Evolutionary conservation across 1,140 invertebrate genomes (phyloP).

Genomic region (Scaptomyza pallida): DNA sequence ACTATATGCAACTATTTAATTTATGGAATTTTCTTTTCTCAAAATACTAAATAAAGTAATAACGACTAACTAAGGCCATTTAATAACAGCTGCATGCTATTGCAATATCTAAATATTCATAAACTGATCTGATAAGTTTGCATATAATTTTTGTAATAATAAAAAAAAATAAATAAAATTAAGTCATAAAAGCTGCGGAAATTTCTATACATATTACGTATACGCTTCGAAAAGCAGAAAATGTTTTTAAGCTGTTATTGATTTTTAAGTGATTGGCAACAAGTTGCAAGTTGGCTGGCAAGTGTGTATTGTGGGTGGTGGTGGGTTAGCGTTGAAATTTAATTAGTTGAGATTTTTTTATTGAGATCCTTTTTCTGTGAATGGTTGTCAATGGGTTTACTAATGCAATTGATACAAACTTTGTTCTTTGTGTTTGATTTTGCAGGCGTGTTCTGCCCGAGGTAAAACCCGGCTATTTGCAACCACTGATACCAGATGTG

Average conservation of each 20-base stretch:
- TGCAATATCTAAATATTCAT: too few relatives aligned
- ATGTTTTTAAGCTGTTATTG: slow-evolving; percentile 37
- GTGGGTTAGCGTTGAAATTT: background rate
- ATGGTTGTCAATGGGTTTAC: slow-evolving; percentile 40
- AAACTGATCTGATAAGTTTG: too few relatives aligned
- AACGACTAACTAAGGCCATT: too few relatives aligned
- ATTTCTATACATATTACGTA: too few relatives aligned
- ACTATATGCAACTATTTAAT: too few relatives aligned
- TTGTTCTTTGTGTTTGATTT: slow-evolving; percentile 37
- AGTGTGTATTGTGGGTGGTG: background rate
- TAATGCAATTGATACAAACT: slow-evolving; percentile 45
- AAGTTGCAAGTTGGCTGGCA: slow-evolving; percentile 4
- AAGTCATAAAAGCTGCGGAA: background rate
- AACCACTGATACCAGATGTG: slow-evolving; percentile 91
- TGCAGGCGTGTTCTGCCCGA: slow-evolving; percentile 91
- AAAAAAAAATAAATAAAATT: too few relatives aligned
- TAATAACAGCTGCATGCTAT: too few relatives aligned
- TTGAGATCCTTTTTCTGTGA: slow-evolving; percentile 40
- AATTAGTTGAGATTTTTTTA: slow-evolving; percentile 49
- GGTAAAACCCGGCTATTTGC: slow-evolving; percentile 93
- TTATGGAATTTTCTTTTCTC: too few relatives aligned
- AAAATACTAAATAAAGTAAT: too few relatives aligned
- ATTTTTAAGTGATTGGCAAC: slow-evolving; percentile 37
- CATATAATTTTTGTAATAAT: background rate
- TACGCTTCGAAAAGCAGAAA: background rate